phyloP scores from a whole-genome alignment of 2,113 vertebrate species.

The Alexandromys fortis region DNA sequence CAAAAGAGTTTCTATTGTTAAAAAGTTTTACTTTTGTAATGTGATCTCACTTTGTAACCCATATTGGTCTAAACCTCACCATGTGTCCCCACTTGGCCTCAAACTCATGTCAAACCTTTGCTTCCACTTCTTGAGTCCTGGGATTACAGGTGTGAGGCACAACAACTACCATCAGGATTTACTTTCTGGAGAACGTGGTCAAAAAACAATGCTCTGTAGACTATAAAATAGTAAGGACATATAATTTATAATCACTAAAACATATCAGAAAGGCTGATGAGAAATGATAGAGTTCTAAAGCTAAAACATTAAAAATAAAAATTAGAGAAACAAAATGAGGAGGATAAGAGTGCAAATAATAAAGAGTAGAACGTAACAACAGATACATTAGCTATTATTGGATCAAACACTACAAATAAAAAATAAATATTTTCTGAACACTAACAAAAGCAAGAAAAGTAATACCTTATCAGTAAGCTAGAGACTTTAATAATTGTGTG shows the following conservation, averaged over 20 bases:
- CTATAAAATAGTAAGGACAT: not conserved
- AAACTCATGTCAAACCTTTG: too few species aligned
- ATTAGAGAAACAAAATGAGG: not conserved
- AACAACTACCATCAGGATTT: not conserved
- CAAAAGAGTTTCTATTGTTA: not conserved
- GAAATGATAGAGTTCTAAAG: not conserved
- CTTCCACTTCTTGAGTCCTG: not conserved
- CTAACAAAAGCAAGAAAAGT: too few species aligned
- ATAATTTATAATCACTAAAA: not conserved
- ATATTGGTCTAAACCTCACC: not conserved
- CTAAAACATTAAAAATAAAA: not conserved
- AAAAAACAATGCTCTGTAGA: not conserved
- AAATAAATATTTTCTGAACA: too few species aligned
- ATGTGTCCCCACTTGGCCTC: not conserved
- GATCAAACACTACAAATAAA: too few species aligned
- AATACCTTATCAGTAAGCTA: too few species aligned
- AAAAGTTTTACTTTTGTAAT: not conserved
- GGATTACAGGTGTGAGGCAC: not conserved
- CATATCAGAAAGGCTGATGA: not conserved
- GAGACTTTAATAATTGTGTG: too few species aligned
- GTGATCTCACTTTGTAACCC: not conserved
- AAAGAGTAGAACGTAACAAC: not conserved
- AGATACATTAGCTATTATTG: not conserved
- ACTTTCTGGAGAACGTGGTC: too few species aligned
- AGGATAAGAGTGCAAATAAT: not conserved